Conservation (phyloP, 1,140 invertebrate species). For the Formica exsecta region DNA sequence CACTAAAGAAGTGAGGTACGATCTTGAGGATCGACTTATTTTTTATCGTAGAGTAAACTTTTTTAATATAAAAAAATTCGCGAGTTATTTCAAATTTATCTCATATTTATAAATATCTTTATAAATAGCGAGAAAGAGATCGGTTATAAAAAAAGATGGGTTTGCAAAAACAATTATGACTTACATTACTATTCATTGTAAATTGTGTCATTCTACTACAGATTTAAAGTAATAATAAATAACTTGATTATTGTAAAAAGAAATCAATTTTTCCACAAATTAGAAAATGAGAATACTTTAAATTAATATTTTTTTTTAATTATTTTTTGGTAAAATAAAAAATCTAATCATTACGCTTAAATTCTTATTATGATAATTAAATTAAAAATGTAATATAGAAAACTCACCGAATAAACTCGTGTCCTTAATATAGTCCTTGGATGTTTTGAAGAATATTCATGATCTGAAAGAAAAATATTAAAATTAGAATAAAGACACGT, state of each 20-base stretch:
- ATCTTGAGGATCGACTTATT: neutral
- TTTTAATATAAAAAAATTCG: neutral
- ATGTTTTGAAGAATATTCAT: neutral
- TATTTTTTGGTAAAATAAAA: neutral
- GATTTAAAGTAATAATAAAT: neutral
- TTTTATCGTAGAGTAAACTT: neutral
- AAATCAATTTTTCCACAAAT: neutral
- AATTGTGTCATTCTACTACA: neutral
- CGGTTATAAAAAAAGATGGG: constrained; percentile 2
- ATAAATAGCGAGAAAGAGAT: neutral
- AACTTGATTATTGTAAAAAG: neutral
- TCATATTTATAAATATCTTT: neutral
- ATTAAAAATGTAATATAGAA: neutral
- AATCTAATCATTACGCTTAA: neutral
- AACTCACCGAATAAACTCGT: neutral
- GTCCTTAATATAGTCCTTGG: neutral
- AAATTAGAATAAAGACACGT: neutral
- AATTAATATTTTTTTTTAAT: neutral
- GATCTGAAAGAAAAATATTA: constrained; percentile 6
- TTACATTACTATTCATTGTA: neutral
- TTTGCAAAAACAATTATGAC: neutral
- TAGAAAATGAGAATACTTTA: neutral
- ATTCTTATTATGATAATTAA: neutral
- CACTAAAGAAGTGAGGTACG: neutral
- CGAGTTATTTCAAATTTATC: constrained; percentile 9